Conservation (phyloP, 2,797 vertebrate genomes). For the Melanotaenia maccullochi region DNA sequence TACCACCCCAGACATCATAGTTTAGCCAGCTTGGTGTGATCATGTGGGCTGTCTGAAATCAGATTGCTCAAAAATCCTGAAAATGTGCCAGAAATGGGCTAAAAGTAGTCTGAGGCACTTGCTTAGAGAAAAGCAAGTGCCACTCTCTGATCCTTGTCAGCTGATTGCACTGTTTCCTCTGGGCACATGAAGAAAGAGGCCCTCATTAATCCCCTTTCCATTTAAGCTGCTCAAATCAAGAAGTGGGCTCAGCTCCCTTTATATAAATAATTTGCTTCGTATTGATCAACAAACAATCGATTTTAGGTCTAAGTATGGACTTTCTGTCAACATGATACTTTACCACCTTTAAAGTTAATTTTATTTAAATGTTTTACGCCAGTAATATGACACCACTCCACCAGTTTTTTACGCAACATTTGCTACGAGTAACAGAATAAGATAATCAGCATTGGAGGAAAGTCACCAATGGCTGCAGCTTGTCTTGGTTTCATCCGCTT, state of each 20-base stretch:
- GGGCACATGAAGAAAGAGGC: not conserved
- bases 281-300: not conserved
- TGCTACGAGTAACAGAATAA: not conserved
- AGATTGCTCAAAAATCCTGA: constrained; percentile 3
- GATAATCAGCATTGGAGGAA: not conserved
- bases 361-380: not conserved
- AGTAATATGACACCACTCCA: not conserved
- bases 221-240: not conserved
- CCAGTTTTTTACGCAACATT: not conserved
- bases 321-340: not conserved
- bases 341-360: not conserved
- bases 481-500: not conserved
- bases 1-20: not conserved
- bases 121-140: constrained; percentile 7
- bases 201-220: not conserved
- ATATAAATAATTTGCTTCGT: constrained; percentile 1
- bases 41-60: not conserved
- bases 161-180: constrained; percentile 11
- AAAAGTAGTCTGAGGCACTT: constrained; percentile 11
- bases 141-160: not conserved
- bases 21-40: not conserved
- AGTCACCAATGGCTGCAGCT: not conserved
- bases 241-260: constrained; percentile 8
- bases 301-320: not conserved
- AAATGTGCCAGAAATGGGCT: not conserved